Conservation (phyloP, 2,888 invertebrate genomes). For the Xestobium rufovillosum region DNA sequence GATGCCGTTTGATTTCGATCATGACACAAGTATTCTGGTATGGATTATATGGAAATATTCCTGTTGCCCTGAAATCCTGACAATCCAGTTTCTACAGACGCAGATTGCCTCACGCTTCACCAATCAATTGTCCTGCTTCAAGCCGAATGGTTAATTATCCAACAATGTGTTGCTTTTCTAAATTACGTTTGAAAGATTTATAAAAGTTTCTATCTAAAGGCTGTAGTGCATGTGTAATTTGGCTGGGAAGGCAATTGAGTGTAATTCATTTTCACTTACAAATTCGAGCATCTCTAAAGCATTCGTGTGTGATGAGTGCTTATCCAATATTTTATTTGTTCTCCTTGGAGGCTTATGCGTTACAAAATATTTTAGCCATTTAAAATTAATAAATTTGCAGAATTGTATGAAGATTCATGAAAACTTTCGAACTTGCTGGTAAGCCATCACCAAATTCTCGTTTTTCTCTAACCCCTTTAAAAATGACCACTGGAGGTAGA, state of each 20-base stretch:
- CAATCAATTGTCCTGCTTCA: slow-evolving; percentile 12
- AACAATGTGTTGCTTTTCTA: slow-evolving; percentile 10
- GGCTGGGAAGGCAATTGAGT: slow-evolving; percentile 25
- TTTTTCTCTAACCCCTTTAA: slow-evolving; percentile 14
- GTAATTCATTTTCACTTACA: slow-evolving; percentile 26
- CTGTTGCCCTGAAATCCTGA: too few relatives aligned
- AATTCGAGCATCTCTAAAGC: slow-evolving; percentile 22
- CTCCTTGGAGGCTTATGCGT: too few relatives aligned
- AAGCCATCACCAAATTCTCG: slow-evolving; percentile 14
- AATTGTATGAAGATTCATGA: too few relatives aligned
- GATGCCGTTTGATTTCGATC: too few relatives aligned
- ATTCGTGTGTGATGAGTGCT: slow-evolving; percentile 26
- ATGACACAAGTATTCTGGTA: too few relatives aligned
- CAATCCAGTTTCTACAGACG: too few relatives aligned
- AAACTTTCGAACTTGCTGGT: slow-evolving; percentile 17
- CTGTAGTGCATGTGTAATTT: slow-evolving; percentile 22
- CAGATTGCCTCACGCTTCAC: slow-evolving; percentile 18
- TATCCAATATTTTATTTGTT: slow-evolving; percentile 30
- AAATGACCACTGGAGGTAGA: slow-evolving; percentile 9
- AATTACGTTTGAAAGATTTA: slow-evolving; percentile 5
- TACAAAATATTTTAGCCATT: slow-evolving; percentile 24
- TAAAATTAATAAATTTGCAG: too few relatives aligned
- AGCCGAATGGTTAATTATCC: slow-evolving; percentile 12
- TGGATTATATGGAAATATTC: too few relatives aligned
- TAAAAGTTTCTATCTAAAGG: slow-evolving; percentile 19